Evolutionary conservation across 2,113 vertebrate species (phyloP).

Genomic region (Scopus umbretta): DNA sequence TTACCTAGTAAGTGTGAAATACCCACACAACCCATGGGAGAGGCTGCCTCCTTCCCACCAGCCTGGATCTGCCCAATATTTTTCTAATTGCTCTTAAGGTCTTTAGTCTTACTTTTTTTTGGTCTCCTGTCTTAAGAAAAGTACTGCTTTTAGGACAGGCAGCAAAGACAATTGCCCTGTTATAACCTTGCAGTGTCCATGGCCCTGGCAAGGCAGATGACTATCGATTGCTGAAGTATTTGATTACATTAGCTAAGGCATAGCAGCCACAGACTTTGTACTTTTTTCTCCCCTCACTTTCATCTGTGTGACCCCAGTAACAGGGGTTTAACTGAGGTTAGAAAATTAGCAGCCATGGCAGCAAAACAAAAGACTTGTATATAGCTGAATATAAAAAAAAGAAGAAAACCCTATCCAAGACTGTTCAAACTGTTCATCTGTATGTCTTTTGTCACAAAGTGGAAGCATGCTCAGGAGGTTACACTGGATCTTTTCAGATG

Average conservation of each 20-base stretch:
- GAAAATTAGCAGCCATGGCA: not conserved
- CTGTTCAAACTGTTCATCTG: not conserved
- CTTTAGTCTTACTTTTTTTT: not conserved
- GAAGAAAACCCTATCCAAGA: not conserved
- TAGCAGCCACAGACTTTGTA: slow-evolving; percentile 39
- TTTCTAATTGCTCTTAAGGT: not conserved
- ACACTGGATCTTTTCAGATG: not conserved
- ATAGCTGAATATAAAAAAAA: not conserved
- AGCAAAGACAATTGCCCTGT: not conserved
- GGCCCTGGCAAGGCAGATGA: not conserved
- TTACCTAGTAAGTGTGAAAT: not conserved
- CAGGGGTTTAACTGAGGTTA: not conserved
- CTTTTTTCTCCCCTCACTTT: not conserved
- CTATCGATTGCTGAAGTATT: slow-evolving; percentile 25
- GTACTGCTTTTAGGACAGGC: not conserved
- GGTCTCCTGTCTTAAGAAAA: not conserved
- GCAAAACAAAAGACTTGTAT: not conserved
- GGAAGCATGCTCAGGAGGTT: not conserved
- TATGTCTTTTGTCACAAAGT: not conserved
- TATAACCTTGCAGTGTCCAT: not conserved
- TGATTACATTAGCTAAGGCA: slow-evolving; percentile 7
- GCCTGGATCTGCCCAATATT: not conserved
- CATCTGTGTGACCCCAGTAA: not conserved
- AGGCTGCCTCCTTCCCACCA: not conserved
- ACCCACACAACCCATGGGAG: no score